Conservation (phyloP, 2,888 invertebrate genomes). For the Drosophila neutralis region DNA sequence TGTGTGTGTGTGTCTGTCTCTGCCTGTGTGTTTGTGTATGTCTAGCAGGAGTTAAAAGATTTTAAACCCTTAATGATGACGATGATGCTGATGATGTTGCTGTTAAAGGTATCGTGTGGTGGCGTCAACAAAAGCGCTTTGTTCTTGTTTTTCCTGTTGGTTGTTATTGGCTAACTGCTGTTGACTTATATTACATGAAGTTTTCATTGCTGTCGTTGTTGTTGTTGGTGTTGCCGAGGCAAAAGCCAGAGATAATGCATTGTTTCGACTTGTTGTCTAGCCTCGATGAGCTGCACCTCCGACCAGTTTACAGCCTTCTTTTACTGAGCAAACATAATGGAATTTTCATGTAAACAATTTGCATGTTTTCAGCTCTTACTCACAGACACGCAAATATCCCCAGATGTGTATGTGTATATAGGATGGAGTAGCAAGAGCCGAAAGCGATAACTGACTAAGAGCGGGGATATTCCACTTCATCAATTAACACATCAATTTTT, state of each 20-base stretch:
- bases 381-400: neutral
- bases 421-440: neutral
- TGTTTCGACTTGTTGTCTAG: slow-evolving; percentile 70
- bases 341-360: slow-evolving; percentile 78
- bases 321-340: slow-evolving; percentile 67
- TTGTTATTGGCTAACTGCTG: slow-evolving; percentile 67
- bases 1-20: slow-evolving; percentile 3
- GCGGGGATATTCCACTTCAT: slow-evolving; percentile 44
- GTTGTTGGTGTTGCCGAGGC: slow-evolving; percentile 21
- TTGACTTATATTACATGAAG: slow-evolving; percentile 73
- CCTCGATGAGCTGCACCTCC: slow-evolving; percentile 62
- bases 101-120: slow-evolving; percentile 62
- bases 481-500: slow-evolving; percentile 70
- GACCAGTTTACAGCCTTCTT: slow-evolving; percentile 51
- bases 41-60: slow-evolving; percentile 55
- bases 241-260: slow-evolving; percentile 64
- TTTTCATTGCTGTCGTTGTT: slow-evolving; percentile 43
- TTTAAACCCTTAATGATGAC: slow-evolving; percentile 64
- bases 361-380: slow-evolving; percentile 64
- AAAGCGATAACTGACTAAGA: slow-evolving; percentile 1
- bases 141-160: slow-evolving; percentile 51
- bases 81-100: slow-evolving; percentile 56
- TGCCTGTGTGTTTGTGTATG: slow-evolving; percentile 7
- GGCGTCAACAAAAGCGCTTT: slow-evolving; percentile 61
- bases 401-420: neutral